Evolutionary conservation across 2,113 vertebrate genomes (phyloP), one percentile per base, ranked within the genome.

Genomic region (human (Homo sapiens)): DNA sequence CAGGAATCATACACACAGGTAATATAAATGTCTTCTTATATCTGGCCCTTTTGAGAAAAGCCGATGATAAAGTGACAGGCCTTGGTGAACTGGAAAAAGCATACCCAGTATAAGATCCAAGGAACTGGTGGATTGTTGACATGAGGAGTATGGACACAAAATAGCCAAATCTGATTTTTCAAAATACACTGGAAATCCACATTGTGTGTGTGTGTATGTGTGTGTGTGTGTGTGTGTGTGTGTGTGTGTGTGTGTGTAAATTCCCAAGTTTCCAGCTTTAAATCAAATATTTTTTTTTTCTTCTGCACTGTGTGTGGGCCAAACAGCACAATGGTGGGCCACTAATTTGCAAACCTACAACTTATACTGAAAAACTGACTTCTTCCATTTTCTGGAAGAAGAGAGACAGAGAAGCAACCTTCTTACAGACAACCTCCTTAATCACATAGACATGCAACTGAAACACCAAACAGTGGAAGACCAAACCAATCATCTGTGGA

Each of bases 361-460:
- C 4, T 57, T 70, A 55, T 35, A 80, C 38, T 70, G 57, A 61
- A 86, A 95, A 70, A 48, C 22, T 0, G 48, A 52, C 30, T 83
- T 86, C 27, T 18, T 93, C 25, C 35, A 38, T 90, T 89, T 90
- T 89, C 95, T 96, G 8, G 61, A 81, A 55, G 38, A 81, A 55
- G 52, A 64, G 11, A 79, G 35, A 52, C 3, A 89, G 79, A 35
- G 13, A 72, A 83, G 32, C 11, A 72, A 83, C 18, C 66, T 89
- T 66, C 52, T 95, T 72, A 93, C 11, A 91, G 83, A 91, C 52
- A 95, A 89, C 85, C 89, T 96, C 81, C 52, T 97, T 90, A 96
- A 55, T 20, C 52, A 55, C 18, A 55, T 1, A 85, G 94, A 64
- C 35, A 55, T 43, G 45, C 14, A 73, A 81, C 14, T 93, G 80